Percentiles rank a stretch among this genome's conserved stretches.
These are phyloP conservation scores for Beaufortia kweichowensis DNA, from an alignment of 2,113 vertebrate genomes.

Conservation along the genomic window DNA sequence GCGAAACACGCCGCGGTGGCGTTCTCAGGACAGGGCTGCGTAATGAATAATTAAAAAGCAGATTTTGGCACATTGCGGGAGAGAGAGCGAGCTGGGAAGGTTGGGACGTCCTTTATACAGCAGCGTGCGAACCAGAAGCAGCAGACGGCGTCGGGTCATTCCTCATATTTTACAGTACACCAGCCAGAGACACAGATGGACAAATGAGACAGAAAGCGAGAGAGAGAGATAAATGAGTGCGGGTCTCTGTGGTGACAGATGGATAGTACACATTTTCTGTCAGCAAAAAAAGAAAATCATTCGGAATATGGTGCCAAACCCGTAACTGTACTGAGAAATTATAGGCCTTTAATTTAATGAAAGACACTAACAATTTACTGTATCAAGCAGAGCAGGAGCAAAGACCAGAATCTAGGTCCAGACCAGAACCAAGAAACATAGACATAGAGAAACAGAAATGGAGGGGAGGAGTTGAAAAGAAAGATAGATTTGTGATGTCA, in stretches of 20 bases:
- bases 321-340: constrained; percentile 5
- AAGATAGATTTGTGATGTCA: neutral
- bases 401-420: neutral
- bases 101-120: constrained; percentile 65
- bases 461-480: constrained; percentile 31
- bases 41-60: constrained; percentile 74
- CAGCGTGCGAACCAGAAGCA: constrained; percentile 62
- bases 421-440: too few species aligned
- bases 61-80: constrained; percentile 66
- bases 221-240: constrained; percentile 32
- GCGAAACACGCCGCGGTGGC: constrained; percentile 58
- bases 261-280: constrained; percentile 37
- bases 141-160: constrained; percentile 66
- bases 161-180: constrained; percentile 71
- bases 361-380: neutral
- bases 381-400: neutral
- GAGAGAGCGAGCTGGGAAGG: constrained; percentile 46
- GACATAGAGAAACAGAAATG: constrained; percentile 56
- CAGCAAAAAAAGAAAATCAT: neutral
- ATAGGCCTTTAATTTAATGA: neutral
- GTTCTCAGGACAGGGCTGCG: constrained; percentile 63
- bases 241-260: constrained; percentile 56
- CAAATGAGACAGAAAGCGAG: constrained; percentile 16
- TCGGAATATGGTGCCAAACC: constrained; percentile 2
- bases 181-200: constrained; percentile 55